Evolutionary conservation across 2,113 vertebrate genomes (phyloP), one percentile per base, ranked within the genome.

Genomic region (Pachyramphus minor): DNA sequence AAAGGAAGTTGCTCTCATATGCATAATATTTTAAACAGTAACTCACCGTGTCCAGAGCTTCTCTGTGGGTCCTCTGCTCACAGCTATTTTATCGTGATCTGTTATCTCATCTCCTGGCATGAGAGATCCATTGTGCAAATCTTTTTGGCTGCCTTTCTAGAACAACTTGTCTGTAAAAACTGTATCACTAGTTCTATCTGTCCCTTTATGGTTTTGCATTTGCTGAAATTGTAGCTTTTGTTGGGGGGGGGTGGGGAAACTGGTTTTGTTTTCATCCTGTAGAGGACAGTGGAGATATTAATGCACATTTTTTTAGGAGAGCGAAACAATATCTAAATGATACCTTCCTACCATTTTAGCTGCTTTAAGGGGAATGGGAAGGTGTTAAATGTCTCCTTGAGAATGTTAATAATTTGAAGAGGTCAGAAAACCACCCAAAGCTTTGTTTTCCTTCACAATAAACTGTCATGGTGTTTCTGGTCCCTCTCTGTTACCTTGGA

Each of bases 361-460:
- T 53, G 30, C 58, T 73, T 50, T 71, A 73, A 76, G 39, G 19
- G 42, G 9, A 59, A 74, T 14, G 20, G 8, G 23, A 76, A 56
- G 23, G 37, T 60, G 33, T 64, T 94, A 68, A 80, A 42, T 74
- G 72, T 37, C 30, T 87, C 87, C 31, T 77, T 71, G 39, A 81
- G 39, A 55, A 28, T 88, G 33, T 60, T 63, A 33, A 71, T 90
- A 74, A 81, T 86, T 85, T 73, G 55, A 90, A 80, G 49, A 80
- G 23, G 49, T 71, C 56, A 84, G 56, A 81, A 92, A 60, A 55
- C 47, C 37, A 31, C 56, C 53, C 42, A 73, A 42, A 88, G 63
- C 47, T 92, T 95, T 84, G 72, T 90, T 88, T 88, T 41, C 47
- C 30, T 94, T 80, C 68, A 67, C 18, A 84, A 84, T 88, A 90